Evolutionary conservation across 1,140 invertebrate species (phyloP).

Genomic region (Linepithema humile): DNA sequence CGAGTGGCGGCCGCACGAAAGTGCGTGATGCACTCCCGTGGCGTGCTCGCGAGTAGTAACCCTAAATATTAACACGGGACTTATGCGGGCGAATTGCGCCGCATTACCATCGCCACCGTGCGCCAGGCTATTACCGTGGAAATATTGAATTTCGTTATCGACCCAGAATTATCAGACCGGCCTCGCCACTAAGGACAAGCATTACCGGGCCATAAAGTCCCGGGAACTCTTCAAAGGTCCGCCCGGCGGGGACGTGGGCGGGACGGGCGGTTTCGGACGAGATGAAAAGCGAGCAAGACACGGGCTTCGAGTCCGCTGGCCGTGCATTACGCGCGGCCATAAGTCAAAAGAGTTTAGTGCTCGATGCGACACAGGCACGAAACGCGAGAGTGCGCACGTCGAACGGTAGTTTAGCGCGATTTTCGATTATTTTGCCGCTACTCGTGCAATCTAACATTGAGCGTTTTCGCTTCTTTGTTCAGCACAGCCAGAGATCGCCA

Average conservation of each 20-base stretch:
- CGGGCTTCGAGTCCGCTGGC: not conserved
- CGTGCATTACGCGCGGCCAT: not conserved
- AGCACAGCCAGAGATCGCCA: not conserved
- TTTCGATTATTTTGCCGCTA: slow-evolving; percentile 18
- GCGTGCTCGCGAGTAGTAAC: slow-evolving; percentile 78
- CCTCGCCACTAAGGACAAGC: slow-evolving; percentile 63
- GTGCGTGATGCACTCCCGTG: slow-evolving; percentile 76
- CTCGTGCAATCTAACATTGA: slow-evolving; percentile 2
- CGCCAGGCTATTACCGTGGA: slow-evolving; percentile 72
- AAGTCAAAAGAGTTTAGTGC: slow-evolving; percentile 20
- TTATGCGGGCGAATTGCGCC: slow-evolving; percentile 72
- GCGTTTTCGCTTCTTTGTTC: not conserved
- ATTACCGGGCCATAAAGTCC: slow-evolving; percentile 61
- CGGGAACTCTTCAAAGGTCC: slow-evolving; percentile 49
- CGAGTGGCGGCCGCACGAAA: slow-evolving; percentile 51
- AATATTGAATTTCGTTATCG: slow-evolving; percentile 81
- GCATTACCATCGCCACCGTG: slow-evolving; percentile 72
- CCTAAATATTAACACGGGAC: slow-evolving; percentile 80
- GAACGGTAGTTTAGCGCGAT: not conserved
- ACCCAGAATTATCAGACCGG: slow-evolving; percentile 69
- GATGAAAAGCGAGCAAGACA: slow-evolving; percentile 39
- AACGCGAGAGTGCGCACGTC: not conserved
- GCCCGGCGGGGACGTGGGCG: not conserved
- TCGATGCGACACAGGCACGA: slow-evolving; percentile 26
- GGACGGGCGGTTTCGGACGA: not conserved